These are phyloP conservation scores for Nipponacmea schrenckii DNA, from an alignment of 2,888 invertebrate species.

Conservation along the genomic window DNA sequence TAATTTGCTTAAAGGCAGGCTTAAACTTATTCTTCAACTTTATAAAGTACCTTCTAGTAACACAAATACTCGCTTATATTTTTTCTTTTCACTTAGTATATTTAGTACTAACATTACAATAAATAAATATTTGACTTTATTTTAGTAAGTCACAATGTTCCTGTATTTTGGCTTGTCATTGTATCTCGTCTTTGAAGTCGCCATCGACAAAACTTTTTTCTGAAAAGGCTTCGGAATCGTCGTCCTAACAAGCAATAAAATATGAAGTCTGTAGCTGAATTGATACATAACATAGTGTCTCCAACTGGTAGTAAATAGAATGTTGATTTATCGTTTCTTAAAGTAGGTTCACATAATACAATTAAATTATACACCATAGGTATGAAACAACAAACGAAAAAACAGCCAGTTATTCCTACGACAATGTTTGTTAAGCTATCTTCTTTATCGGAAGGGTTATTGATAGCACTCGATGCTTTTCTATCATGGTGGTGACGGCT, in stretches of 20 bases:
- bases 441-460: slow-evolving; percentile 24
- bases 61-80: no score
- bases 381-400: slow-evolving; percentile 36
- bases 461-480: neutral
- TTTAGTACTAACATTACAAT: no score
- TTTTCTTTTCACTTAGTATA: no score
- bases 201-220: slow-evolving; percentile 24
- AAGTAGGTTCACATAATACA: slow-evolving; percentile 25
- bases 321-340: slow-evolving; percentile 13
- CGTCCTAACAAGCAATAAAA: slow-evolving; percentile 38
- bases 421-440: slow-evolving; percentile 34
- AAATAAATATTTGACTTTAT: no score
- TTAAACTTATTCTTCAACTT: no score
- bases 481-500: slow-evolving; percentile 1
- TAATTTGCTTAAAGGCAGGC: no score
- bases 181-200: no score
- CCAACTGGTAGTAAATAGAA: slow-evolving; percentile 27
- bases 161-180: no score
- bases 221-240: slow-evolving; percentile 29
- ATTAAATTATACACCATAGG: slow-evolving; percentile 29
- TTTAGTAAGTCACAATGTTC: no score
- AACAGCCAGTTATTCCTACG: slow-evolving; percentile 35
- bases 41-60: no score
- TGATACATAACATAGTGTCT: slow-evolving; percentile 36
- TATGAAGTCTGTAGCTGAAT: slow-evolving; percentile 37